Evolutionary conservation across 2,113 vertebrate genomes (phyloP).

Genomic region (Spermophilus dauricus): DNA sequence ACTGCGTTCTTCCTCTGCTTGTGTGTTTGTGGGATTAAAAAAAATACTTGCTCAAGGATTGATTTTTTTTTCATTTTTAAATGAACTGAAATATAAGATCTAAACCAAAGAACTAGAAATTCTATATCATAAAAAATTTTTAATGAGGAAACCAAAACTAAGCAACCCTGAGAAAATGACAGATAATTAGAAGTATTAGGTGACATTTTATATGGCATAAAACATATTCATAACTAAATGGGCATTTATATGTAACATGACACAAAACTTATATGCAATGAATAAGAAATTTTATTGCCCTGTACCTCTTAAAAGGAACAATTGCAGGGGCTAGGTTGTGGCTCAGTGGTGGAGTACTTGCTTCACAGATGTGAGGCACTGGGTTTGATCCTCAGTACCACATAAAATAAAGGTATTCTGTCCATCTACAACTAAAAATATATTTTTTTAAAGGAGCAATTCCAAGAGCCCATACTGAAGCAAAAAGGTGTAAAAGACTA

Average conservation of each 20-base stretch:
- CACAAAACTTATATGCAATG: not conserved
- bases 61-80: not conserved
- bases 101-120: not conserved
- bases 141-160: constrained; percentile 56
- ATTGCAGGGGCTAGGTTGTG: not conserved
- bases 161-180: not conserved
- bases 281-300: not conserved
- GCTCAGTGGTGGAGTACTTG: too few relatives aligned
- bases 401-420: too few relatives aligned
- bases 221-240: constrained; percentile 26
- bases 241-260: not conserved
- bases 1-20: not conserved
- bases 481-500: not conserved
- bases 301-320: not conserved
- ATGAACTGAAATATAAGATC: constrained; percentile 6
- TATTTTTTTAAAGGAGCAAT: not conserved
- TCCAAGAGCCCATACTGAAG: not conserved
- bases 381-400: too few relatives aligned
- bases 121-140: constrained; percentile 11
- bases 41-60: not conserved
- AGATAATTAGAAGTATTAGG: constrained; percentile 22
- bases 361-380: too few relatives aligned
- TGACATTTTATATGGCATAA: constrained; percentile 44
- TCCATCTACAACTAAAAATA: too few relatives aligned
- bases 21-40: not conserved